These are phyloP conservation scores for Lipotes vexillifer DNA, from an alignment of 2,113 vertebrate species.

Conservation along the genomic window DNA sequence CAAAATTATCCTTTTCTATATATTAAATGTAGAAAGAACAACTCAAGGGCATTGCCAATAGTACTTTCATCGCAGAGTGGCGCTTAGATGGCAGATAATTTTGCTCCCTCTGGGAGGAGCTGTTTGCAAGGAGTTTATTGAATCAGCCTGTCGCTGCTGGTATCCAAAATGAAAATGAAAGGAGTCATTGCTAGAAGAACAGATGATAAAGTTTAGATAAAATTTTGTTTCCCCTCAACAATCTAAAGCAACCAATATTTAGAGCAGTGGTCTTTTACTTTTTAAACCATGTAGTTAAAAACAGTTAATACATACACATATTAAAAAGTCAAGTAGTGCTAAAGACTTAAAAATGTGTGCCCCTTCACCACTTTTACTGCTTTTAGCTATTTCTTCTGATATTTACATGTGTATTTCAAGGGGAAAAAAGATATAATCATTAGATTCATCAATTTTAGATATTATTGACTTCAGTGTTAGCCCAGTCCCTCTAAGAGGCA, in stretches of 20 bases:
- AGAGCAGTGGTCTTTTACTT: not conserved
- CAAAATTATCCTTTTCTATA: not conserved
- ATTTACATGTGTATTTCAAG: not conserved
- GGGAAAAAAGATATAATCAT: not conserved
- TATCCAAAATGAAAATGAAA: not conserved
- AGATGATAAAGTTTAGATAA: not conserved
- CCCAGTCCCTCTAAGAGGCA: not conserved
- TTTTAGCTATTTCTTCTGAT: not conserved
- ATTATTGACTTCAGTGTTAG: not conserved
- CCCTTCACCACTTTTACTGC: not conserved
- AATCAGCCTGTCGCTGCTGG: not conserved
- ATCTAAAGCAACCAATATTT: not conserved
- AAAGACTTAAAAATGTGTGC: not conserved
- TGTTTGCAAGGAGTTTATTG: not conserved
- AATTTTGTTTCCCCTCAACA: not conserved
- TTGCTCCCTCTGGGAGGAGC: not conserved
- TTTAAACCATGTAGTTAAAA: not conserved
- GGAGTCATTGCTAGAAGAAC: not conserved
- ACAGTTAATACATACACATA: not conserved
- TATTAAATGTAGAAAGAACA: not conserved
- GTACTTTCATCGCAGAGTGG: not conserved
- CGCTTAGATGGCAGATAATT: not conserved
- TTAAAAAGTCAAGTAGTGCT: not conserved
- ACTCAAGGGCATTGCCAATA: not conserved
- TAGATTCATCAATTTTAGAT: not conserved